Base-by-base conservation (phyloP, 2,797 vertebrate species). In the Tolypeutes matacus region DNA sequence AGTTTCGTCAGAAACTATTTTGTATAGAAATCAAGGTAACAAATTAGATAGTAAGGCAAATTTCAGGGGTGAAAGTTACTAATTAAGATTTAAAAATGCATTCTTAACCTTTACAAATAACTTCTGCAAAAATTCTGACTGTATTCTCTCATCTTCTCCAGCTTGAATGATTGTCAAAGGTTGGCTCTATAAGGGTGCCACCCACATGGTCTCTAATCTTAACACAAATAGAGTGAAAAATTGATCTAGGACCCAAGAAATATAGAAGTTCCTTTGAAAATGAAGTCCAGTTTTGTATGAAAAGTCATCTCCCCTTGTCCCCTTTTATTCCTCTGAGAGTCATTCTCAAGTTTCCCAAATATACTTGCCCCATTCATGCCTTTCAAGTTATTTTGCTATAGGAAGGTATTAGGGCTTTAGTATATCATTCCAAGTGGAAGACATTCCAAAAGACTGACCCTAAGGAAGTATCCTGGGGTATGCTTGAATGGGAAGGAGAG, bases 301-400 rank as follows among this genome's bases (percentile, higher is more conserved):
- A 96, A 95, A 89, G 76, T 39, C 77, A 60, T 70, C 18, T 69
- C 67, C 72, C 36, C 77, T 92, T 49, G 18, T 73, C 31, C 21
- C 10, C 5, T 58, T 87, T 80, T 34, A 91, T 69, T 89, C 25
- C 13, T 49, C 72, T 60, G 69, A 82, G 18, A 77, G 20, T 58
- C 10, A 90, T 70, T 39, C 46, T 76, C 46, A 94, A 29, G 27
- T 78, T 85, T 90, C 36, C 73, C 49, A 70, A 89, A 89, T 34
- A 80, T 69, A 46, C 2, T 67, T 88, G n/a, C 11, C 11, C 3
- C 10, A 80, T 27, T 70, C 27, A 25, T 17, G 14, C 65, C 75
- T 89, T 93, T 91, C 36, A 76, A 64, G 27, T 89, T 51, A 64
- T 86, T 89, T 95, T 94, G 70, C 18, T 95, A 49, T 95, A 65